These are phyloP conservation scores for Etheostoma nigrum DNA, from an alignment of 2,797 vertebrate genomes.

Conservation along the genomic window DNA sequence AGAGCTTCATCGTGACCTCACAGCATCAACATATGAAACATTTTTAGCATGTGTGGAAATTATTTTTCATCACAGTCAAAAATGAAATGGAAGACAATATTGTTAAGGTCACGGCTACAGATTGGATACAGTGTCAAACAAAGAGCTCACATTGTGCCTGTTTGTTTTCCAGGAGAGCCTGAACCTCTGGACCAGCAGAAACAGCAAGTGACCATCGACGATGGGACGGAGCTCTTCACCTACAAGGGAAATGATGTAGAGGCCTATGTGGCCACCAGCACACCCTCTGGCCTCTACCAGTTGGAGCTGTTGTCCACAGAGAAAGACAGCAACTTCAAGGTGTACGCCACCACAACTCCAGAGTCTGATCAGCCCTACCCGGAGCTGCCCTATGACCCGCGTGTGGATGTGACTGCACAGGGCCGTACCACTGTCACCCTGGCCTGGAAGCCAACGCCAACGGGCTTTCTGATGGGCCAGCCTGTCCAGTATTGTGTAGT, in stretches of 20 bases:
- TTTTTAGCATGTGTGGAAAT: slow-evolving; percentile 60
- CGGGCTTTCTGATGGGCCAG: slow-evolving; percentile 90
- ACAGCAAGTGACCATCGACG: slow-evolving; percentile 89
- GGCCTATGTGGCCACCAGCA: slow-evolving; percentile 91
- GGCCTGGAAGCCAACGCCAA: slow-evolving; percentile 97
- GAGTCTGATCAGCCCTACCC: slow-evolving; percentile 98
- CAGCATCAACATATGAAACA: slow-evolving; percentile 51
- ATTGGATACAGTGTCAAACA: slow-evolving; percentile 1
- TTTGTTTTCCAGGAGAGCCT: slow-evolving; percentile 87
- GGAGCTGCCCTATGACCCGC: slow-evolving; percentile 94
- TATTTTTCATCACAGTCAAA: slow-evolving; percentile 50
- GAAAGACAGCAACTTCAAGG: slow-evolving; percentile 97
- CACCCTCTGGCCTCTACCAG: slow-evolving; percentile 95
- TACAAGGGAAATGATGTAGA: slow-evolving; percentile 99
- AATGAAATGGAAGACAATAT: slow-evolving; percentile 35
- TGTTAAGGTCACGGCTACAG: slow-evolving; percentile 23
- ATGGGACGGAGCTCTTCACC: slow-evolving; percentile 92
- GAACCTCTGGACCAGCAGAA: slow-evolving; percentile 96
- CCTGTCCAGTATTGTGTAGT: slow-evolving; percentile 96
- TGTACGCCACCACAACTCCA: slow-evolving; percentile 96
- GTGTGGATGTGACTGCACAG: slow-evolving; percentile 94
- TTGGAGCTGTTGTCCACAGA: slow-evolving; percentile 96
- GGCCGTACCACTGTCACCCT: slow-evolving; percentile 95
- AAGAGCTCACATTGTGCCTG: slow-evolving; percentile 49
- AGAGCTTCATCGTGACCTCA: slow-evolving; percentile 66